These are phyloP conservation scores for Capitulum mitella DNA, from an alignment of 2,888 invertebrate genomes.

Conservation along the genomic window DNA sequence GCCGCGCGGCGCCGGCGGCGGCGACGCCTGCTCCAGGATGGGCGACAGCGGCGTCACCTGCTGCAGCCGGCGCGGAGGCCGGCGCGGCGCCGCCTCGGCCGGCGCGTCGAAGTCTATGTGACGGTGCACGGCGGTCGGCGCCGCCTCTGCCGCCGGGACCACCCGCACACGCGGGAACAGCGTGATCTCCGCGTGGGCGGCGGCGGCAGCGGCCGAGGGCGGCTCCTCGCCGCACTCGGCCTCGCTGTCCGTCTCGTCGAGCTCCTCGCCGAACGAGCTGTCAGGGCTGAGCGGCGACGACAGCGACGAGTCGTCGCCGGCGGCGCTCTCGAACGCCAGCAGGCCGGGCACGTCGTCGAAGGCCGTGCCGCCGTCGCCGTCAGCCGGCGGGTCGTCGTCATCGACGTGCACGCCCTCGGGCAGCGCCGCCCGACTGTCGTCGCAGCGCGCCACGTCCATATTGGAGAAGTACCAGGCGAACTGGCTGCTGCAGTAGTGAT, in stretches of 20 bases:
- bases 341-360: conserved; percentile 5
- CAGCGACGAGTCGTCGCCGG: neutral
- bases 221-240: neutral
- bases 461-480: neutral
- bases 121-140: neutral
- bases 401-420: neutral
- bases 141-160: neutral
- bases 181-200: neutral
- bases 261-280: neutral
- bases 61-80: neutral
- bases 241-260: neutral
- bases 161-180: conserved; percentile 12
- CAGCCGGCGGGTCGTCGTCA: neutral
- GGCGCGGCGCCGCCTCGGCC: neutral
- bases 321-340: neutral
- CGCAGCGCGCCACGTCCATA: neutral
- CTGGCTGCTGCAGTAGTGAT: neutral
- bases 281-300: neutral
- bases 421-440: neutral
- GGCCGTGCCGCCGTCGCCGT: neutral
- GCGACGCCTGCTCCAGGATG: neutral
- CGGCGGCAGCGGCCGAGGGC: neutral
- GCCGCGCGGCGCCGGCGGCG: neutral
- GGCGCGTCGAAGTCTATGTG: neutral
- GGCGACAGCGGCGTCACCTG: neutral